Base-by-base conservation (phyloP, 2,113 vertebrate genomes). In the Chitala chitala region DNA sequence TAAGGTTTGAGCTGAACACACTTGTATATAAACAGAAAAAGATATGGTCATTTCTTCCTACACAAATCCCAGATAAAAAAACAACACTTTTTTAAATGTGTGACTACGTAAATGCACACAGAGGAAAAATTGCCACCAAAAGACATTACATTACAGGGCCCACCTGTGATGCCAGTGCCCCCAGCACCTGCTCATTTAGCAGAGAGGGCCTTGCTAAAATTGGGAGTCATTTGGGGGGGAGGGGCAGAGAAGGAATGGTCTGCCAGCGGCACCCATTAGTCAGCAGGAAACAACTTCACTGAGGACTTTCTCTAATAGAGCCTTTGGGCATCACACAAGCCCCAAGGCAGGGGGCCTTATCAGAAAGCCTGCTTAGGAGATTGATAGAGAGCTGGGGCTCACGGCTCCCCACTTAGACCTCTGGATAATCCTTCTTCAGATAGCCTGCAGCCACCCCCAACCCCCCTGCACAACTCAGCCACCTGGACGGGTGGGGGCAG, bases 361-460 rank as follows among this genome's bases (percentile, higher is more conserved):
- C 31, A 50, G 65, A 26, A 12, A 26, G 12, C 4, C 44, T 29
- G 44, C 65, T 50, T 22, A 2, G n/a, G 69, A 71, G 33, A 71
- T 56, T 56, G 69, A 56, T 22, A 13, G 51, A 54, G 17, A 31
- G 33, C 20, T 38, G 53, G 51, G 31, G 53, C 46, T 17, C 24
- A 53, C 50, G 24, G 58, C 17, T n/a, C 31, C n/a, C 42, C 40
- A 4, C 54, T 72, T 46, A 26, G 54, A 36, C 31, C 22, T 12
- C 3, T 22, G 70, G 48, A 26, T 71, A 71, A 71, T 54, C 54
- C 40, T 33, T 72, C 70, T 59, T 31, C 20, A 22, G 48, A 12
- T 24, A 58, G 70, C 70, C 54, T 44, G 12, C 33, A 56, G 70
- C 15, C 70, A 1, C 12, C 38, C n/a, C n/a, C 36, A n/a, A n/a